Evolutionary conservation across 2,113 vertebrate species (phyloP).

Genomic region (Phylloscopus whistleri): DNA sequence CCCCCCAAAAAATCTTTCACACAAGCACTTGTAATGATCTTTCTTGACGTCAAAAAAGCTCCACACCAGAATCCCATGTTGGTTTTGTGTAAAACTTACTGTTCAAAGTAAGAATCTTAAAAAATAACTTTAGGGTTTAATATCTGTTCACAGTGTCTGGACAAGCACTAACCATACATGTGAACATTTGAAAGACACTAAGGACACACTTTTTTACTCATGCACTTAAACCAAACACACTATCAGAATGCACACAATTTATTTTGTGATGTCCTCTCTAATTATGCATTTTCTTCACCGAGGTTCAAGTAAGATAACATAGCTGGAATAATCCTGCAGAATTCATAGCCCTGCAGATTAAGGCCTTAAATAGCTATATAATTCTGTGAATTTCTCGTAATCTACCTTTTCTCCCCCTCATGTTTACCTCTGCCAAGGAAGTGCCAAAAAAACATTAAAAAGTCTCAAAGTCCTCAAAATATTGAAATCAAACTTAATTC

Average conservation of each 20-base stretch:
- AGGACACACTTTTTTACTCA: background rate
- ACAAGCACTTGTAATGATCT: background rate
- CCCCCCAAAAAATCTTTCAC: background rate
- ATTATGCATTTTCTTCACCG: background rate
- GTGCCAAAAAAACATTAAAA: background rate
- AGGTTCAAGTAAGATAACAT: background rate
- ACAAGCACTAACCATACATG: background rate
- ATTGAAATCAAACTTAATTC: background rate
- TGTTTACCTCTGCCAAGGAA: background rate
- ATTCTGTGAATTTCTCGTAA: background rate
- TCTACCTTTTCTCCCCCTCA: background rate
- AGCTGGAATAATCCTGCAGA: background rate
- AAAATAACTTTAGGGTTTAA: background rate
- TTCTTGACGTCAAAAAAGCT: background rate
- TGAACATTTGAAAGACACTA: background rate
- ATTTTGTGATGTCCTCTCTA: background rate
- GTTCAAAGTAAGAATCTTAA: background rate
- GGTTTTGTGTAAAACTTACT: background rate
- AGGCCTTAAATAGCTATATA: background rate
- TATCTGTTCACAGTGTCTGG: background rate
- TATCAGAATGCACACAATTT: background rate
- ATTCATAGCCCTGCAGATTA: background rate
- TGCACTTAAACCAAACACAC: background rate
- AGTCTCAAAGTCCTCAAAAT: background rate
- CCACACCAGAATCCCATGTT: background rate